Percentiles rank a stretch among this genome's conserved stretches.
These are phyloP conservation scores for Zonotrichia leucophrys DNA, from an alignment of 2,113 vertebrate genomes.

Conservation along the genomic window DNA sequence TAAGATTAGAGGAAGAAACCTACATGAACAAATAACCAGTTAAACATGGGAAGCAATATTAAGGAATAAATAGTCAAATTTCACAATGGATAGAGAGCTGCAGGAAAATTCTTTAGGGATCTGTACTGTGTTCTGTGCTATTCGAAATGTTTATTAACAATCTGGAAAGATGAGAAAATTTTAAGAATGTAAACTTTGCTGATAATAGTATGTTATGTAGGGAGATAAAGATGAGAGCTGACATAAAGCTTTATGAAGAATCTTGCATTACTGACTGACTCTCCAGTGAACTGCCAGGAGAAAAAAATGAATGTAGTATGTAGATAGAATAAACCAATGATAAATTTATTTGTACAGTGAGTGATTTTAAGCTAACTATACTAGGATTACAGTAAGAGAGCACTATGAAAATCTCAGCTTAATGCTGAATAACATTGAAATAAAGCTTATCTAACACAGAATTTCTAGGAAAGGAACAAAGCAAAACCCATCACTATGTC, in stretches of 20 bases:
- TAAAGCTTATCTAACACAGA: not conserved
- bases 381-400: not conserved
- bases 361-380: not conserved
- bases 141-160: slow-evolving; percentile 15
- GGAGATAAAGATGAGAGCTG: not conserved
- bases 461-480: not conserved
- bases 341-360: not conserved
- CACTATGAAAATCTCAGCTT: not conserved
- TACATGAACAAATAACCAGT: not conserved
- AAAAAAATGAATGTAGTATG: not conserved
- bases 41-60: not conserved
- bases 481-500: not conserved
- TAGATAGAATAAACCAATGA: not conserved
- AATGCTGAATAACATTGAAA: not conserved
- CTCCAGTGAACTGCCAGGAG: not conserved
- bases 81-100: not conserved
- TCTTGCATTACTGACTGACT: not conserved
- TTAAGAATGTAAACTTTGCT: not conserved
- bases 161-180: not conserved
- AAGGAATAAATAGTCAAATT: not conserved
- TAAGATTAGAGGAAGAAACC: not conserved
- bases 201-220: not conserved
- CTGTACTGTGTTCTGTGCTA: not conserved
- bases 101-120: not conserved
- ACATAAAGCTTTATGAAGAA: not conserved